Conservation (phyloP, 2,888 invertebrate species). For the Cylloceria caligata region DNA sequence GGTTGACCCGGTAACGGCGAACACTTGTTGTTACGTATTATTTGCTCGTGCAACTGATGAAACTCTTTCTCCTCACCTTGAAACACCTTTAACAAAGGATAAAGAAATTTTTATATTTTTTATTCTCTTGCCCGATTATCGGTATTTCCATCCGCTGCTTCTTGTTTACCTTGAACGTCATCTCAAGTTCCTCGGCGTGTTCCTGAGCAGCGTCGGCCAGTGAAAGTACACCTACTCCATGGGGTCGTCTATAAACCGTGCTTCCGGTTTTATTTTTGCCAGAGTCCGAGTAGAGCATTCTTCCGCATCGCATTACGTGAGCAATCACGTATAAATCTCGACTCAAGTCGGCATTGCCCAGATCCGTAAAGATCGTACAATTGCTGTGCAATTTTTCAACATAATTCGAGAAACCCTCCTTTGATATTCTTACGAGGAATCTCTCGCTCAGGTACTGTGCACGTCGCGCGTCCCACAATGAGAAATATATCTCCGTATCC, state of each 20-base stretch:
- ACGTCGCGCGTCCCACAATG: slow-evolving; percentile 92
- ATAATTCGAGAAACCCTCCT: slow-evolving; percentile 95
- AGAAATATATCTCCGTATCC: slow-evolving; percentile 95
- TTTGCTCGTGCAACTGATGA: slow-evolving; percentile 94
- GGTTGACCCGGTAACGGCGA: slow-evolving; percentile 93
- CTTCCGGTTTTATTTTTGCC: slow-evolving; percentile 83
- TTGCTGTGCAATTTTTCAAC: slow-evolving; percentile 94
- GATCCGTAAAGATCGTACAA: slow-evolving; percentile 94
- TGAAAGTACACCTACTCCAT: slow-evolving; percentile 94
- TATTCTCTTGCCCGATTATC: not conserved
- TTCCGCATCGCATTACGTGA: slow-evolving; percentile 95
- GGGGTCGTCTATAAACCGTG: slow-evolving; percentile 90
- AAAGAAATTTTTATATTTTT: not conserved
- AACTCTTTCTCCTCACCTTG: slow-evolving; percentile 96
- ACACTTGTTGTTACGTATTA: slow-evolving; percentile 94
- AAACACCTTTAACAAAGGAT: slow-evolving; percentile 87
- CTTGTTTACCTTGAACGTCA: slow-evolving; percentile 89
- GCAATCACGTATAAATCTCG: slow-evolving; percentile 95
- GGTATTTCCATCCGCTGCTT: too few species aligned
- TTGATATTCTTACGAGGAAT: slow-evolving; percentile 94
- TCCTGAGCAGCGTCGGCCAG: slow-evolving; percentile 89
- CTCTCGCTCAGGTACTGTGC: slow-evolving; percentile 94
- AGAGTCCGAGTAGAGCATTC: slow-evolving; percentile 90
- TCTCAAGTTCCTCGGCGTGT: slow-evolving; percentile 91
- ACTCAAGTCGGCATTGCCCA: slow-evolving; percentile 93